These are phyloP conservation scores for Falco naumanni DNA, from an alignment of 2,797 vertebrate species.

Conservation along the genomic window DNA sequence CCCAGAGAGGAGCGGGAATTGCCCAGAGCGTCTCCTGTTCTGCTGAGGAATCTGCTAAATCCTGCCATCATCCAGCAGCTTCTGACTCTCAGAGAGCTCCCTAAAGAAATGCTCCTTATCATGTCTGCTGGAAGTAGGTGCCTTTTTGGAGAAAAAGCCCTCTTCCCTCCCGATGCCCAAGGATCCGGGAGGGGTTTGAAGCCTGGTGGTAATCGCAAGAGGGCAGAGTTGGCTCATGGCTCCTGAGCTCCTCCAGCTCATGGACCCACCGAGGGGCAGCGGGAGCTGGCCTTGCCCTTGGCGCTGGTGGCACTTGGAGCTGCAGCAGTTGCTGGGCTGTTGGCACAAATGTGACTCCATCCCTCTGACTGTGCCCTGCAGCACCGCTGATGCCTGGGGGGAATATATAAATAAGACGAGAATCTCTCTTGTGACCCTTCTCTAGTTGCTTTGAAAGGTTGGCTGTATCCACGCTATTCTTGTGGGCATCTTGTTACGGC, in stretches of 20 bases:
- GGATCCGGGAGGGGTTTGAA: neutral
- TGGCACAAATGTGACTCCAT: neutral
- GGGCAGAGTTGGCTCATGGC: conserved; percentile 45
- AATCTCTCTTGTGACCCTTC: neutral
- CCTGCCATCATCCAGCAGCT: rapidly evolving
- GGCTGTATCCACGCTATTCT: rapidly evolving
- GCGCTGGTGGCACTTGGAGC: neutral
- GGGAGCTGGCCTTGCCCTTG: neutral
- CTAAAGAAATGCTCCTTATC: neutral
- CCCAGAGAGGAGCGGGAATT: neutral
- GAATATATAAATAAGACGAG: neutral
- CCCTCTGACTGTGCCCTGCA: neutral
- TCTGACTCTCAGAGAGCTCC: neutral
- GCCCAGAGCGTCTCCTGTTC: neutral
- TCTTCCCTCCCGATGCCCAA: neutral
- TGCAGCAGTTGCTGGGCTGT: neutral
- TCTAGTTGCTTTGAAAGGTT: conserved; percentile 10
- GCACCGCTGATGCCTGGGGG: neutral
- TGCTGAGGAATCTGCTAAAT: neutral
- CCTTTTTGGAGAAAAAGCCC: neutral
- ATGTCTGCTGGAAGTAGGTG: neutral
- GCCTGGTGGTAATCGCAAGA: conserved; percentile 22
- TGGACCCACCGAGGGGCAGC: neutral
- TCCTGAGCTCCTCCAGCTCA: neutral
- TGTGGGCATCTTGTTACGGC: neutral